phyloP scores from a whole-genome alignment of 2,797 vertebrate species.

The Cuniculus paca region DNA sequence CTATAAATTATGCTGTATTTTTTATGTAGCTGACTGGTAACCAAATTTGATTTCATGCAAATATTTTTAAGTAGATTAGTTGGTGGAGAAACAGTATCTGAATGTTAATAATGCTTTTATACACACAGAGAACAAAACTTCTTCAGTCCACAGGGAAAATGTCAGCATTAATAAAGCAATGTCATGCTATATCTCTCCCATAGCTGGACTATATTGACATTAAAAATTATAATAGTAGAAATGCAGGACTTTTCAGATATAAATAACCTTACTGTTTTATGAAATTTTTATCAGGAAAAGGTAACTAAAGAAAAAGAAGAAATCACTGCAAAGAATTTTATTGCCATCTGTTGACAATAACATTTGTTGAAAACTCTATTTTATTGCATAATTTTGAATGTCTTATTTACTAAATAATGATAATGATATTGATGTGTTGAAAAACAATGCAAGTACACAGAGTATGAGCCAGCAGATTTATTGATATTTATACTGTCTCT shows the following conservation, averaged over 20 bases:
- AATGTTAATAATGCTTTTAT: conserved; percentile 78
- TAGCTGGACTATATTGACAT: conserved; percentile 81
- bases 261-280: conserved; percentile 83
- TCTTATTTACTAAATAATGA: conserved; percentile 53
- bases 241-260: conserved; percentile 85
- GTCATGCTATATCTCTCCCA: conserved; percentile 70
- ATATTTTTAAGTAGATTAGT: conserved; percentile 78
- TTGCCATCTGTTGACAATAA: conserved; percentile 85
- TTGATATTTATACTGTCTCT: neutral
- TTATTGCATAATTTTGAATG: conserved; percentile 34
- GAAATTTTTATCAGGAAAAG: conserved; percentile 78
- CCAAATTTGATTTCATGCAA: conserved; percentile 81
- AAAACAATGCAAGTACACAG: neutral
- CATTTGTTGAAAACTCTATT: conserved; percentile 60
- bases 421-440: neutral
- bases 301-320: conserved; percentile 70
- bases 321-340: conserved; percentile 82
- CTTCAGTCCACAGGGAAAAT: conserved; percentile 73
- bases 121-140: conserved; percentile 65
- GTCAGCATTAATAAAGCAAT: conserved; percentile 84
- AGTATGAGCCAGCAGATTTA: neutral
- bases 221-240: conserved; percentile 84
- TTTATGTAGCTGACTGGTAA: neutral
- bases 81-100: conserved; percentile 51
- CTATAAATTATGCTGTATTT: conserved; percentile 51